A percentile compares a stretch with the other conserved stretches of the same genome.
Evolutionary conservation across 2,888 invertebrate genomes (phyloP).

Genomic region (Drosophila falleni): DNA sequence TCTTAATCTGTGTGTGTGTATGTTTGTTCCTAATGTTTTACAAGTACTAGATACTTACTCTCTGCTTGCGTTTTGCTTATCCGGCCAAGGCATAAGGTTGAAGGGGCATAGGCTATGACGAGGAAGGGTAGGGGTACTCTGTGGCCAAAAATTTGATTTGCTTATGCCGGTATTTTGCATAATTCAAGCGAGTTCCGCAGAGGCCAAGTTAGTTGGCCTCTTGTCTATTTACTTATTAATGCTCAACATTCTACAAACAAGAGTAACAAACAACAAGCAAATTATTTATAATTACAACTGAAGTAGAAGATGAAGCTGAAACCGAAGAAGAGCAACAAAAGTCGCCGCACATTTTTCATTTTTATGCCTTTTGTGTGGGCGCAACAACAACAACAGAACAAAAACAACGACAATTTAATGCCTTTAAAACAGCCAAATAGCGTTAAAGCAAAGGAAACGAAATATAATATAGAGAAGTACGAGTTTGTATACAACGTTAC

Average conservation of each 20-base stretch:
- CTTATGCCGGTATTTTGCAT: slow-evolving; percentile 56
- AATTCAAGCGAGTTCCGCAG: slow-evolving; percentile 51
- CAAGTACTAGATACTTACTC: slow-evolving; percentile 59
- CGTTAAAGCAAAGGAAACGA: slow-evolving; percentile 72
- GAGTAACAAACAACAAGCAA: slow-evolving; percentile 38
- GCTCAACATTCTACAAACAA: slow-evolving; percentile 39
- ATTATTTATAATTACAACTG: slow-evolving; percentile 75
- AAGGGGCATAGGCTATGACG: background rate
- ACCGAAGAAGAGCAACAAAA: slow-evolving; percentile 34
- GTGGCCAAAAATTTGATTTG: slow-evolving; percentile 69
- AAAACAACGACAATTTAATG: slow-evolving; percentile 71
- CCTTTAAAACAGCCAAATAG: slow-evolving; percentile 77
- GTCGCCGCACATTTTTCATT: slow-evolving; percentile 76
- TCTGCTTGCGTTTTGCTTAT: slow-evolving; percentile 33
- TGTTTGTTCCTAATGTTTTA: slow-evolving; percentile 62
- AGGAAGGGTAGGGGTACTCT: slow-evolving; percentile 5
- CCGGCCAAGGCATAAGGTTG: slow-evolving; percentile 18
- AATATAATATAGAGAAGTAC: slow-evolving; percentile 9
- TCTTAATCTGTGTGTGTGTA: slow-evolving; percentile 22
- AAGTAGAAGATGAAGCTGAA: slow-evolving; percentile 23
- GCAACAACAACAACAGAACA: slow-evolving; percentile 45
- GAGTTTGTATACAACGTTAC: slow-evolving; percentile 29
- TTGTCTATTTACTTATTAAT: slow-evolving; percentile 73
- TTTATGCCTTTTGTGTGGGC: slow-evolving; percentile 54
- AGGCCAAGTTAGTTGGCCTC: slow-evolving; percentile 51